phyloP scores from a whole-genome alignment of 2,888 invertebrate genomes.

The Horisme vitalbata region DNA sequence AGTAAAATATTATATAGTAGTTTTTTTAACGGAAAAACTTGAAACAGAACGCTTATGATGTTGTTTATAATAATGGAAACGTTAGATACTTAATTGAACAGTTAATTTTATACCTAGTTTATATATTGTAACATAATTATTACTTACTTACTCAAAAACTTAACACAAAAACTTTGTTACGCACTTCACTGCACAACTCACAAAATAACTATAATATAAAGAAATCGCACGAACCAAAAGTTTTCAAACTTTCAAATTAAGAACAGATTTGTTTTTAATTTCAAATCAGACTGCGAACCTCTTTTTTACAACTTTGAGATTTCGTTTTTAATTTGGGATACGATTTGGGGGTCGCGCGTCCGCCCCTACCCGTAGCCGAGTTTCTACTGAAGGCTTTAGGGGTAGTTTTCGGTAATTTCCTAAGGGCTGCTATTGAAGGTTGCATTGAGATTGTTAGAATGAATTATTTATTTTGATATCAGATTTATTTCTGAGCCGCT shows the following conservation, averaged over 20 bases:
- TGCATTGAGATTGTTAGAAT: slow-evolving; percentile 14
- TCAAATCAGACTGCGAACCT: too few species aligned
- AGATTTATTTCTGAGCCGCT: too few species aligned
- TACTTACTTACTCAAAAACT: slow-evolving; percentile 12
- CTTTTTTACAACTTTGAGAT: slow-evolving; percentile 16
- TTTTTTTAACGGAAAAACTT: too few species aligned
- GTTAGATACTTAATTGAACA: too few species aligned
- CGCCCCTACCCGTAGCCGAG: slow-evolving; percentile 10
- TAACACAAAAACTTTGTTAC: not conserved
- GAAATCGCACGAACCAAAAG: too few species aligned
- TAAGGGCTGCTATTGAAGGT: slow-evolving; percentile 14
- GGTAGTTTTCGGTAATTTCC: slow-evolving; percentile 18
- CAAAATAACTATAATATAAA: not conserved
- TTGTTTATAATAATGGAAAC: too few species aligned
- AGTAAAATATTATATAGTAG: too few species aligned
- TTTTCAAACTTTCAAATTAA: slow-evolving; percentile 1
- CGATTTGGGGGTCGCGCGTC: slow-evolving; percentile 19
- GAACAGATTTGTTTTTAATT: too few species aligned
- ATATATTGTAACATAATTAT: too few species aligned
- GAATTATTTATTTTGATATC: slow-evolving; percentile 16
- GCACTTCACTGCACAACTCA: slow-evolving; percentile 20
- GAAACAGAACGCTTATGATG: too few species aligned
- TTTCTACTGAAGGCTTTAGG: slow-evolving; percentile 21
- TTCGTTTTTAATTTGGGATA: slow-evolving; percentile 6
- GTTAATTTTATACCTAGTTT: too few species aligned